A percentile compares a stretch with the other conserved stretches of the same genome.
Conservation (phyloP, 2,113 vertebrate species). For the Aegithalos caudatus region DNA sequence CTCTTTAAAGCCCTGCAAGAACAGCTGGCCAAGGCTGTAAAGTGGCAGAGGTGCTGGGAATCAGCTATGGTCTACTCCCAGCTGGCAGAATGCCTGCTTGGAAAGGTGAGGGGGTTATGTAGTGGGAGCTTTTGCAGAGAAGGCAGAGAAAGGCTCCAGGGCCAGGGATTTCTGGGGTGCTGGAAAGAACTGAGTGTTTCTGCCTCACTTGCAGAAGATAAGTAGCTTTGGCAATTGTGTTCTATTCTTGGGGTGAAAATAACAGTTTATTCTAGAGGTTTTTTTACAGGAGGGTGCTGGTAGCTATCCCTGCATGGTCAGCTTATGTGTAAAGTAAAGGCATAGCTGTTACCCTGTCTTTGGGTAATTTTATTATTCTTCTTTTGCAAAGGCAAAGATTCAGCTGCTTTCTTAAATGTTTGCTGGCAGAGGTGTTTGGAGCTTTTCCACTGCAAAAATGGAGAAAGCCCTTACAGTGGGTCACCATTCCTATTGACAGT, state of each 20-base stretch:
- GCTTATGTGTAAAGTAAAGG: not conserved
- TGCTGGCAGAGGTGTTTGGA: not conserved
- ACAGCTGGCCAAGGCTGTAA: not conserved
- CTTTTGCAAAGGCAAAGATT: not conserved
- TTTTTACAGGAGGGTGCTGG: not conserved
- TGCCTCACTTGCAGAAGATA: not conserved
- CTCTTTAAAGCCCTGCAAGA: not conserved
- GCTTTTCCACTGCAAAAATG: not conserved
- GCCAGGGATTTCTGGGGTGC: not conserved
- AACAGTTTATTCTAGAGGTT: not conserved
- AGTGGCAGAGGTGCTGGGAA: not conserved
- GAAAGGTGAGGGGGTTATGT: not conserved
- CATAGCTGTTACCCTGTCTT: not conserved
- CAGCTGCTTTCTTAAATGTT: not conserved
- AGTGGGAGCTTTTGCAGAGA: not conserved
- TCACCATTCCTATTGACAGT: not conserved
- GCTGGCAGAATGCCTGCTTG: not conserved
- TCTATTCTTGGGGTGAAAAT: not conserved
- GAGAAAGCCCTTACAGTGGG: not conserved
- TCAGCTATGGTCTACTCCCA: not conserved
- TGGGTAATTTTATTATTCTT: not conserved
- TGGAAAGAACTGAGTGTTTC: not conserved
- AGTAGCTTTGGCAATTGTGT: not conserved
- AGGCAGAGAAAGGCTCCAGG: not conserved
- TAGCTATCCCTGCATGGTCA: not conserved